Evolutionary conservation across 1,140 invertebrate species (phyloP), one percentile per base, ranked within the genome.

Genomic region (Ostrea denselamellosa): DNA sequence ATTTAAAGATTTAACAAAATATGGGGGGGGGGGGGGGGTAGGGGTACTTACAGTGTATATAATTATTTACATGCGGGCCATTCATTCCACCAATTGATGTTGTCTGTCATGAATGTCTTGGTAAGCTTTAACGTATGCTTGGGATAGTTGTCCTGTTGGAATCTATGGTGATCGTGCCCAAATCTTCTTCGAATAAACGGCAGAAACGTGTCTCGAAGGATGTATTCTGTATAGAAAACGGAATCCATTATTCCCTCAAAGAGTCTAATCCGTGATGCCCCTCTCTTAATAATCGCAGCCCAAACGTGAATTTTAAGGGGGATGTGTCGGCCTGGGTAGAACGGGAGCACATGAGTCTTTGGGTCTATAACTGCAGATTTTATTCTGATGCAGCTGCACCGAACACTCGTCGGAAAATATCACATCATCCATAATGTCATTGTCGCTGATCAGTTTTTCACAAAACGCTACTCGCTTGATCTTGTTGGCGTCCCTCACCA

Each of bases 71-170:
- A 77, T 65, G 83, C 65, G 10, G 87, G 84, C 71, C 84, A 88
- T 83, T 81, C 52, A 44, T 53, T 81, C 62, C 83, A 85, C 22
- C 56, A 58, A 17, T 56, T 85, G n/a, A 81, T 58, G 9, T 85
- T 44, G 0, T 81, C 22, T n/a, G 8, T n/a, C 12, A 88, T 17
- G 71, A 71, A 88, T 14, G 85, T 25, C 25, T 58, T 62, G 7
- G 84, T 25, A 5, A 85, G 28, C 12, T 82, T 85, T 88, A 68
- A 25, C n/a, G n/a, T n/a, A n/a, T n/a, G n/a, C n/a, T n/a, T n/a
- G n/a, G n/a, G n/a, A n/a, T n/a, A n/a, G n/a, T 88, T 88, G 54
- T 88, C 87, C 52, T 85, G 83, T 51, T 88, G 87, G 19, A 88
- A 82, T 17, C 83, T 10, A n/a, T 85, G 65, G 19, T 14, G 17